Evolutionary conservation across 2,888 invertebrate genomes (phyloP), one percentile per base, ranked within the genome.

Genomic region (Suillia variegata): DNA sequence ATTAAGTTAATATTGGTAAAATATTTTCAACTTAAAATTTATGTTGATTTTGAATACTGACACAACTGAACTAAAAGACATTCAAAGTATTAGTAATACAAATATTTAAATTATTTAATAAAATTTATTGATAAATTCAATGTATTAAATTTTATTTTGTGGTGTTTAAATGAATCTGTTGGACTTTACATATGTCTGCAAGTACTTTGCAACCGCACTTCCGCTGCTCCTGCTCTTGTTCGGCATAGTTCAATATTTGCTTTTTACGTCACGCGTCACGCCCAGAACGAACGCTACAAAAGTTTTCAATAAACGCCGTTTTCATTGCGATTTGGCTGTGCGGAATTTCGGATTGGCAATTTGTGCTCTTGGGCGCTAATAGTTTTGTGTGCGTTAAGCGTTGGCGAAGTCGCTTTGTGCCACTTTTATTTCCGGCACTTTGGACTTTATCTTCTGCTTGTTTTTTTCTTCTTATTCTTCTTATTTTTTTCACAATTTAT

Each of bases 321-420:
- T 52, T 52, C 31, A 50, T 50, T 52, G 34, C n/a, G n/a, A n/a
- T n/a, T n/a, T n/a, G n/a, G n/a, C n/a, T n/a, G n/a, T n/a, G n/a
- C 52, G 34, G 13, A 71, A 71, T 76, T 68, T 74, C 76, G 74
- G 73, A 76, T 76, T 73, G 73, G 70, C 73, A 73, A 73, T 73
- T 70, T 67, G n/a, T n/a, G 26, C 53, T 13, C 20, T 17, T n/a
- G 52, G 20, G 34, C 52, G 52, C 21, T 52, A 52, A 52, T 52
- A 52, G 52, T 33, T 52, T 52, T 18, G 12, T 51, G 18, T 21
- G 51, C 33, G 31, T 33, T 33, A 3, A 20, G 38, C n/a, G n/a
- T n/a, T n/a, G n/a, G n/a, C n/a, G n/a, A n/a, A n/a, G n/a, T n/a
- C n/a, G n/a, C 50, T 49, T 64, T 62, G 56, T 65, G 64, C 62